Evolutionary conservation across 2,797 vertebrate genomes (phyloP), one percentile per base, ranked within the genome.

Genomic region (Danionella dracula): DNA sequence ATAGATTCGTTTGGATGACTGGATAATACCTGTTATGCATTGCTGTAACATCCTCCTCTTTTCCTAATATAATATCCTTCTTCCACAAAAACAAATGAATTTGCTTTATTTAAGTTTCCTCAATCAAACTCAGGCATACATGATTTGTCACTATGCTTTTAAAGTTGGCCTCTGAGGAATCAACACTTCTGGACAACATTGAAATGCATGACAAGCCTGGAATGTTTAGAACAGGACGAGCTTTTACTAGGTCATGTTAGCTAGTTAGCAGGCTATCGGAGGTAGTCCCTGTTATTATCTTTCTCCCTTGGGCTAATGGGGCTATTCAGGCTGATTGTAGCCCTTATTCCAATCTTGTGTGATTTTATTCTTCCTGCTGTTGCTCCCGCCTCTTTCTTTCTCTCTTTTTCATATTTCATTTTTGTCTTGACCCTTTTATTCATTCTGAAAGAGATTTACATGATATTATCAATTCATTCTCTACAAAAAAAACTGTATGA

Each of bases 311-410:
- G 63, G 63, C 53, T 66, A 66, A 66, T 56, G 34, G 51, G 51
- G 51, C 46, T 66, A 66, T 56, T 66, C 13, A 46, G 50, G 20
- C 41, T 46, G 63, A 46, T 31, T 37, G 51, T 27, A 48, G 32
- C 50, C 32, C 42, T 19, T 10, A 27, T 66, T 66, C 31, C 21
- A 19, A 17, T 46, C 55, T 17, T 38, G 48, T 41, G 37, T 5
- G 7, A 57, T 40, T 37, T 12, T 79, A 68, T 71, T 38, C 72
- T 56, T 75, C 81, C 12, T 17, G 51, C 16, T 66, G 68, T 79
- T 70, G 76, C 59, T 75, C 62, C 76, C 70, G 83, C 72, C 57
- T 73, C 67, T 78, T 69, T 82, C 76, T 83, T 17, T 68, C 37
- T 7, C 4, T 27, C 13, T 32, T 4, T 46, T 13, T 50, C 46